Base-by-base conservation (phyloP, 2,113 vertebrate genomes). In the Notiomystis cincta region DNA sequence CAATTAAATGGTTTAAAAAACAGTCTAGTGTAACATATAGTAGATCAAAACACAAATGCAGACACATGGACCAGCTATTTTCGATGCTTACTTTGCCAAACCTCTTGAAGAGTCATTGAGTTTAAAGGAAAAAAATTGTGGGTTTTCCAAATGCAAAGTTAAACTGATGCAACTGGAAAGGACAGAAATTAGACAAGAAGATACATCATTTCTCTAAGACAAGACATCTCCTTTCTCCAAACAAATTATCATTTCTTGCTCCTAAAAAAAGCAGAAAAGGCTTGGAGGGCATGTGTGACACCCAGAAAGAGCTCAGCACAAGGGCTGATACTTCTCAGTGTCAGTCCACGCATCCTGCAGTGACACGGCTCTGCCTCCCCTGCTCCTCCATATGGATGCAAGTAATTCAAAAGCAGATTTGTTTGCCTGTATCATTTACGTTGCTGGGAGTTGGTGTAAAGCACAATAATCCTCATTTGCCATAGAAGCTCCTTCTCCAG, bases 401-500 rank as follows among this genome's bases (percentile, higher is more conserved):
- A 77, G 53, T 4, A 50, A 89, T 75, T 92, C 82, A 58, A 89
- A 76, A 93, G 76, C 71, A 95, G 83, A 83, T 81, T 81, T 96
- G 86, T 89, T 71, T 92, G 77, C 87, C 64, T 37, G 65, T 64
- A 87, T 90, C 93, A 50, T 95, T 95, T 71, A 82, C 3, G 3
- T 78, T 72, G 51, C 81, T 86, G 87, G 53, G 91, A 95, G 83
- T 40, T 94, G 81, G 65, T 91, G 91, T 69, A 95, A 93, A 95
- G 94, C 61, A 79, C 83, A 94, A 70, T 89, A 87, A 94, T 89
- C 76, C 76, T 95, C 60, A 56, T 87, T 95, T 93, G 51, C 91
- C 81, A 95, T 48, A 3, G 44, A 93, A 82, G 48, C 57, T 72
- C 25, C 69, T 87, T 91, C 87, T 89, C 80, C 69, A 38, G 83